Evolutionary conservation across 2,113 vertebrate genomes (phyloP).

Genomic region (Equus quagga): DNA sequence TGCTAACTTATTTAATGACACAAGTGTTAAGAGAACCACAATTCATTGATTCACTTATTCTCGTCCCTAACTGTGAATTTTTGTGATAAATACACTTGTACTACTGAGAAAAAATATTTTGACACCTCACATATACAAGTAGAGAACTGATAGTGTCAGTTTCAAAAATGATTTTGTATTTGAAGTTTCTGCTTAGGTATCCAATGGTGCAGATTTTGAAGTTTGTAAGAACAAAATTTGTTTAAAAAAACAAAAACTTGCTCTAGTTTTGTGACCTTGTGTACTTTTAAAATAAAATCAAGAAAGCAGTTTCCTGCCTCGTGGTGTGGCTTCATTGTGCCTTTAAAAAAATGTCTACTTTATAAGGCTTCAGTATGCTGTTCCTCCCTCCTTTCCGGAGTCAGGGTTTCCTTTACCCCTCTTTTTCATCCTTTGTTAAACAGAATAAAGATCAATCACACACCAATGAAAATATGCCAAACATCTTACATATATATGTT

Average conservation of each 20-base stretch:
- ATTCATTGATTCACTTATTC: conserved; percentile 48
- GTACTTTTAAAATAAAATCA: conserved; percentile 90
- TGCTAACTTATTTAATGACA: background rate
- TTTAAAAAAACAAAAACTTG: conserved; percentile 79
- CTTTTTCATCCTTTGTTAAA: background rate
- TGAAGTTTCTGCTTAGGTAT: conserved; percentile 78
- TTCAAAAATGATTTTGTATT: conserved; percentile 83
- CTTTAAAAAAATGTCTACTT: background rate
- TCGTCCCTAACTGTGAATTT: conserved; percentile 60
- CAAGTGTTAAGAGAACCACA: conserved; percentile 55
- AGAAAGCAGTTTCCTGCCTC: conserved; percentile 85
- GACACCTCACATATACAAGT: conserved; percentile 76
- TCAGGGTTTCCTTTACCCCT: background rate
- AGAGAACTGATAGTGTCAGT: conserved; percentile 73
- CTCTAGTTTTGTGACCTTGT: conserved; percentile 88
- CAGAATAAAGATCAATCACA: conserved; percentile 31
- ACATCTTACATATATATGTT: background rate
- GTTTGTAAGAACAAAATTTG: conserved; percentile 82
- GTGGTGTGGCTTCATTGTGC: conserved; percentile 83
- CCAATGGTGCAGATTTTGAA: conserved; percentile 82
- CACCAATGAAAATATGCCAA: background rate
- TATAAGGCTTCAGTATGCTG: background rate
- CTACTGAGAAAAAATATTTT: conserved; percentile 63
- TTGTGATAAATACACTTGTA: conserved; percentile 64
- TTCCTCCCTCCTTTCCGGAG: conserved; percentile 27